Conservation (phyloP, 2,797 vertebrate genomes). For the Streptopelia turtur region DNA sequence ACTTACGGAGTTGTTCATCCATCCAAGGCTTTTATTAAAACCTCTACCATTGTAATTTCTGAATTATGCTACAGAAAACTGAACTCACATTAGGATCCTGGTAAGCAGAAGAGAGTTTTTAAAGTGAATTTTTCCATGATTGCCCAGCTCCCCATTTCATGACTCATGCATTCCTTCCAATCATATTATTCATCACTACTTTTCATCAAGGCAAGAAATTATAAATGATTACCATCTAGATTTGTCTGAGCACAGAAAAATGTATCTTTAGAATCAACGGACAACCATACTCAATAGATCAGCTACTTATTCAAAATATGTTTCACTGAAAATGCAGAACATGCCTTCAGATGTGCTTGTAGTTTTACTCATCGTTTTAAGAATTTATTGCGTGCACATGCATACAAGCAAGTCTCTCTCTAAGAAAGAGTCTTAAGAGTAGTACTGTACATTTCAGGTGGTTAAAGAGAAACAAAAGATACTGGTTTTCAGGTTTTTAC, state of each 20-base stretch:
- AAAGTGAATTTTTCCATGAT: constrained; percentile 53
- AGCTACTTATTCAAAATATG: constrained; percentile 36
- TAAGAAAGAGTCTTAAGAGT: neutral
- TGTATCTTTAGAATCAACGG: constrained; percentile 60
- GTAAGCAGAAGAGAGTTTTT: constrained; percentile 28
- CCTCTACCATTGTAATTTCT: neutral
- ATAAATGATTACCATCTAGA: constrained; percentile 65
- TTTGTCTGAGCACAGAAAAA: constrained; percentile 54
- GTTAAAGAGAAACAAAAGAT: neutral
- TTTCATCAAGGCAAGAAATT: constrained; percentile 66
- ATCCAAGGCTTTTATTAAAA: constrained; percentile 5
- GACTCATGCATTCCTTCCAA: constrained; percentile 64
- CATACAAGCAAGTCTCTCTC: neutral
- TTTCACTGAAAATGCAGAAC: constrained; percentile 39
- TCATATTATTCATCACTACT: constrained; percentile 63
- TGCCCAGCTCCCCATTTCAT: constrained; percentile 62
- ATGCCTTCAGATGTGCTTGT: neutral
- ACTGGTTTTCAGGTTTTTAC: neutral
- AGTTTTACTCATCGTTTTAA: constrained; percentile 13
- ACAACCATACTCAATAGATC: constrained; percentile 46
- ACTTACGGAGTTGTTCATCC: neutral
- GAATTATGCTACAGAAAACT: constrained; percentile 29
- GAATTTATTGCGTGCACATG: neutral
- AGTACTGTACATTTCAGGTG: neutral
- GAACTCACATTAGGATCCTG: constrained; percentile 6